Evolutionary conservation across 2,888 invertebrate species (phyloP).

Genomic region (Caenorhabditis sinica): DNA sequence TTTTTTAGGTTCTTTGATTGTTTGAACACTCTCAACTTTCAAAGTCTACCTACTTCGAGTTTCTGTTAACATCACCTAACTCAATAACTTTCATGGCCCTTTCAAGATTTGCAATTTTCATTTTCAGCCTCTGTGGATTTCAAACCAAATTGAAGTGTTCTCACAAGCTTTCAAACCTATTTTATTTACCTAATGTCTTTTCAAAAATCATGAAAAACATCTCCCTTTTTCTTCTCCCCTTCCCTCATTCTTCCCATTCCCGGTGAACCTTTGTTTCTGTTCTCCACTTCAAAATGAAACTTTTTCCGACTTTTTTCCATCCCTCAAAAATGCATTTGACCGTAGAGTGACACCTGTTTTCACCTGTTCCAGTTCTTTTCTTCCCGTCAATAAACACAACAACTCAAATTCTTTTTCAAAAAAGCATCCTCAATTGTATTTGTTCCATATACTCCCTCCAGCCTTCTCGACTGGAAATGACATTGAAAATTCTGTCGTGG

Average conservation of each 20-base stretch:
- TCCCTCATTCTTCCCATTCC: background rate
- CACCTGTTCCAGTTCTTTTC: slow-evolving; percentile 8
- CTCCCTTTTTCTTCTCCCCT: background rate
- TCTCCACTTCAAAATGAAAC: slow-evolving; percentile 2
- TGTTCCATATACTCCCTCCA: background rate
- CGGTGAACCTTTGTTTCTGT: background rate
- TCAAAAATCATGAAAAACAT: background rate
- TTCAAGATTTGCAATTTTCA: no score
- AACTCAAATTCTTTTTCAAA: slow-evolving; percentile 4
- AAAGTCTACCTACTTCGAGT: no score
- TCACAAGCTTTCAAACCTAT: background rate
- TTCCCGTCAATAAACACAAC: background rate
- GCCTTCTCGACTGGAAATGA: slow-evolving; percentile 10
- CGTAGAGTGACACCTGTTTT: slow-evolving; percentile 16
- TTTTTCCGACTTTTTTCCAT: slow-evolving; percentile 10
- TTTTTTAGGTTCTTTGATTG: no score
- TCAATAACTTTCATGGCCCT: no score
- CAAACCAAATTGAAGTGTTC: background rate
- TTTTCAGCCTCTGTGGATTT: no score
- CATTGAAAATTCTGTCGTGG: slow-evolving; percentile 31
- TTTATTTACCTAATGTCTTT: background rate
- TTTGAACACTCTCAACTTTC: no score
- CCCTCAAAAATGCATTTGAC: slow-evolving; percentile 22
- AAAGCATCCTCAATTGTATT: slow-evolving; percentile 3
- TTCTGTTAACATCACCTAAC: no score